phyloP scores from a whole-genome alignment of 2,888 invertebrate species.

The Cancer borealis region DNA sequence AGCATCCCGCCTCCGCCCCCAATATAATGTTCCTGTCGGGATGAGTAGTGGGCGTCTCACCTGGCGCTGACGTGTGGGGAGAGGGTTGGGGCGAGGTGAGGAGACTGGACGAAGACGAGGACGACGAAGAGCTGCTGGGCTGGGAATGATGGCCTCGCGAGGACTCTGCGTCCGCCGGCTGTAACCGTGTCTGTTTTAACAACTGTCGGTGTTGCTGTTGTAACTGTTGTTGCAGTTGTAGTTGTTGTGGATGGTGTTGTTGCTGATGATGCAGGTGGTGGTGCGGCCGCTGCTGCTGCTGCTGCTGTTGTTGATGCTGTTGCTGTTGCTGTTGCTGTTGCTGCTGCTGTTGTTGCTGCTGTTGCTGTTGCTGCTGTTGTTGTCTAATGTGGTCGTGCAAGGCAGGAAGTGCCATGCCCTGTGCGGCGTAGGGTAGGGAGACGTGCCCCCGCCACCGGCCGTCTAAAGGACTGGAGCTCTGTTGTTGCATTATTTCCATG shows the following conservation, averaged over 20 bases:
- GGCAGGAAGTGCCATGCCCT: constrained; percentile 42
- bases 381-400: constrained; percentile 56
- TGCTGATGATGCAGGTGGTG: constrained; percentile 36
- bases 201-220: constrained; percentile 29
- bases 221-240: background rate
- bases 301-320: constrained; percentile 36
- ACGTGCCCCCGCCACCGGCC: constrained; percentile 64
- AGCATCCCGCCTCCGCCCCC: background rate
- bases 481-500: constrained; percentile 70
- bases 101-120: constrained; percentile 28
- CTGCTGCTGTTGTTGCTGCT: background rate
- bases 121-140: background rate
- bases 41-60: constrained; percentile 34
- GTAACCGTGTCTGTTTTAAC: constrained; percentile 27
- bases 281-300: background rate
- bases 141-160: constrained; percentile 33
- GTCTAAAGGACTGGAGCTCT: constrained; percentile 57
- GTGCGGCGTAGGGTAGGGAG: constrained; percentile 45
- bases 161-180: constrained; percentile 35
- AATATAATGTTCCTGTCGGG: background rate
- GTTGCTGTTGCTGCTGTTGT: background rate
- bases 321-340: constrained; percentile 41
- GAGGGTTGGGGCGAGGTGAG: constrained; percentile 54
- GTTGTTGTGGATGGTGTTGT: constrained; percentile 42
- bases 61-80: constrained; percentile 49